Base-by-base conservation (phyloP, 1,140 invertebrate species). In the Sipha flava region DNA sequence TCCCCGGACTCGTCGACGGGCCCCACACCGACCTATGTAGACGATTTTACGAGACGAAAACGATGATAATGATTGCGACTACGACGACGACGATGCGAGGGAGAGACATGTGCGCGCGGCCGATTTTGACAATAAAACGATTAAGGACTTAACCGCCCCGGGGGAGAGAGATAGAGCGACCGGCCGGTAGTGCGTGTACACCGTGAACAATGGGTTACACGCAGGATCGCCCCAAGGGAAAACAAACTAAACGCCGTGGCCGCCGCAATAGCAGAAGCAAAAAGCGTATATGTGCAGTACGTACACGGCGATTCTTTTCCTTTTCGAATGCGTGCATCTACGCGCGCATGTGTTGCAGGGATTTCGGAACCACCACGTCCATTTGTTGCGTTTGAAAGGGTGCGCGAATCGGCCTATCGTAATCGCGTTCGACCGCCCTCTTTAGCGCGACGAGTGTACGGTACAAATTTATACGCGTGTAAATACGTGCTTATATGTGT, bases 161-260 rank as follows among this genome's bases (percentile, higher is more conserved):
- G 59, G 59, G 18, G 31, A 59, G 23, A 29, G 31, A 18, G 21
- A n/a, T n/a, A n/a, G n/a, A 34, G 29, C n/a, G 21, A 21, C n/a
- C 31, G 29, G 31, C 59, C 23, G 59, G 59, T 62, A 62, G 59
- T 62, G 34, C n/a, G 21, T 18, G 18, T 29, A 21, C 18, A 21
- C 31, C 59, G 31, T 34, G 31, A 34, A 62, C 59, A 62, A 62
- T 62, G 59, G 59, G 59, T 12, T 62, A 62, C 59, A 37, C n/a
- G 59, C 59, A 34, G 59, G 29, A 62, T 37, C 31, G 9, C 59
- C 59, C n/a, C 59, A 1, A n/a, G 59, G 59, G 59, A 62, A 62
- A 62, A 62, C 59, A 62, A 62, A 62, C 59, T 62, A 62, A 62
- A 62, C 59, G 59, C 59, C 59, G 31, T n/a, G n/a, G n/a, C n/a